Conservation (phyloP, 1,140 invertebrate genomes). For the Drusus annulatus region DNA sequence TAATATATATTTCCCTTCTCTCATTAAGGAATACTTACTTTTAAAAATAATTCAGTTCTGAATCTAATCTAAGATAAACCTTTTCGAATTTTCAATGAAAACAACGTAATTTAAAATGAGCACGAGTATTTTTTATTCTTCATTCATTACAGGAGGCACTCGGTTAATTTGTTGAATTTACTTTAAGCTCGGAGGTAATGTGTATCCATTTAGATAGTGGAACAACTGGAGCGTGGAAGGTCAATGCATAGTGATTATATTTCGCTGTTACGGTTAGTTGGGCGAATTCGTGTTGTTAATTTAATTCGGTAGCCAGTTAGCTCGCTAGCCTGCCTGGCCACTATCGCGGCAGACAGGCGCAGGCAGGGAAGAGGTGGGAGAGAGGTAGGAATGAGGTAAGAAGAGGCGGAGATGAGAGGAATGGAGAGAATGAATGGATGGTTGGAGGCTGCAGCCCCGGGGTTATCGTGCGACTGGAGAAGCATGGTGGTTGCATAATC, state of each 20-base stretch:
- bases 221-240: conserved; percentile 32
- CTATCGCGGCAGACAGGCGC: background rate
- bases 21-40: too few species aligned
- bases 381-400: too few species aligned
- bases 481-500: background rate
- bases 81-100: background rate
- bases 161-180: conserved; percentile 1
- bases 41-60: background rate
- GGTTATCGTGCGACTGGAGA: background rate
- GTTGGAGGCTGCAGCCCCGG: background rate
- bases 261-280: conserved; percentile 25
- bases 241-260: conserved; percentile 13
- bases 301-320: conserved; percentile 13
- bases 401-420: too few species aligned
- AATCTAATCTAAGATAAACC: background rate
- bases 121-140: background rate
- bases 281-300: conserved; percentile 10
- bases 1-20: too few species aligned
- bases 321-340: background rate
- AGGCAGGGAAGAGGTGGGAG: background rate
- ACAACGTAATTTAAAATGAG: background rate
- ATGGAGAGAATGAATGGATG: background rate
- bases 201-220: background rate
- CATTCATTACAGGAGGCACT: background rate
- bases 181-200: background rate